Base-by-base conservation (phyloP, 2,888 invertebrate species). In the Pterobdella sp. region DNA sequence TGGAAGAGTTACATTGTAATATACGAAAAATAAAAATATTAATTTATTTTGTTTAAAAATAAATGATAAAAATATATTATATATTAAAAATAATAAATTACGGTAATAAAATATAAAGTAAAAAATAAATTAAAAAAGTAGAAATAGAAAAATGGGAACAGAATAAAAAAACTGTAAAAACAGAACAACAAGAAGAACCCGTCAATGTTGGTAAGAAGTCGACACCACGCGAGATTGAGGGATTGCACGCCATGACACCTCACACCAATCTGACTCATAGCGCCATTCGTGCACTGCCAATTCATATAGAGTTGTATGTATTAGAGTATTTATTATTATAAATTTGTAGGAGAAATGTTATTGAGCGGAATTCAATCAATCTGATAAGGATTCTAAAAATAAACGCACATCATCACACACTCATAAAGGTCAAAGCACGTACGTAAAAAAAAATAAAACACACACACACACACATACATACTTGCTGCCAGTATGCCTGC, bases 401-500 rank as follows among this genome's bases (percentile, higher is more conserved):
- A n/a, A n/a, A n/a, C n/a, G n/a, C n/a, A n/a, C n/a, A n/a, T n/a
- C n/a, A n/a, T n/a, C n/a, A n/a, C n/a, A n/a, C n/a, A n/a, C n/a
- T n/a, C n/a, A n/a, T n/a, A n/a, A n/a, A n/a, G n/a, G n/a, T n/a
- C n/a, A n/a, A n/a, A n/a, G n/a, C n/a, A n/a, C n/a, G n/a, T n/a
- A n/a, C n/a, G n/a, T n/a, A n/a, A n/a, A n/a, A n/a, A n/a, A n/a
- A n/a, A n/a, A n/a, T n/a, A n/a, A n/a, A n/a, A n/a, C n/a, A n/a
- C n/a, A n/a, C n/a, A n/a, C n/a, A n/a, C n/a, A n/a, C n/a, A n/a
- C n/a, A n/a, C n/a, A 42, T 34, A 72, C 69, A 60, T 76, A 84
- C 84, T 80, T 79, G 78, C 56, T 79, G 77, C 84, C 84, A 84
- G 75, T 81, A 81, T 49, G 85, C 85, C 78, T 92, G 90, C 7